These are phyloP conservation scores for Pseudomyrmex sp. DNA, from an alignment of 1,140 invertebrate species.

Conservation along the genomic window DNA sequence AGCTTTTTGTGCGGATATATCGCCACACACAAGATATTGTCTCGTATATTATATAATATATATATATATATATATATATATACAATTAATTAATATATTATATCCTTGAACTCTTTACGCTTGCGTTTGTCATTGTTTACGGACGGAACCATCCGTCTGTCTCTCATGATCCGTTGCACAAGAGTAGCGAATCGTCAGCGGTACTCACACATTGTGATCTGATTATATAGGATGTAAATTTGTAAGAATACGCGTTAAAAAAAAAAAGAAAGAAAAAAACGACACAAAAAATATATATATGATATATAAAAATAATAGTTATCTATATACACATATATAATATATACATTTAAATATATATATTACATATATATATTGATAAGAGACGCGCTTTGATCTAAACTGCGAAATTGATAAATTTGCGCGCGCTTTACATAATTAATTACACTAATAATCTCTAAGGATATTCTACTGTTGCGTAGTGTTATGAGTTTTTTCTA, in stretches of 20 bases:
- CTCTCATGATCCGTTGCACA: conserved; percentile 32
- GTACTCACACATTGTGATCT: conserved; percentile 65
- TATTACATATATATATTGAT: background rate
- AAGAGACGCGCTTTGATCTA: no score
- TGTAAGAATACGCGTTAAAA: conserved; percentile 37
- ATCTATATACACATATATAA: conserved; percentile 7
- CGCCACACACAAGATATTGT: conserved; percentile 14
- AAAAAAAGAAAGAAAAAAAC: conserved; percentile 16
- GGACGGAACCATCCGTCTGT: conserved; percentile 47
- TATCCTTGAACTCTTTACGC: conserved; percentile 34
- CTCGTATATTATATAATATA: conserved; percentile 15
- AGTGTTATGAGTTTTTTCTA: no score
- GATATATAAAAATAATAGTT: conserved; percentile 9
- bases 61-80: conserved; percentile 9
- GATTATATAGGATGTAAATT: conserved; percentile 41
- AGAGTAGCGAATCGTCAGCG: conserved; percentile 45
- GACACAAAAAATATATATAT: conserved; percentile 27
- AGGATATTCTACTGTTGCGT: no score
- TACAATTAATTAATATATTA: background rate
- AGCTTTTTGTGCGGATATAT: conserved; percentile 15
- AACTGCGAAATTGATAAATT: no score
- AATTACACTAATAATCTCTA: no score
- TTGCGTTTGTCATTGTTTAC: conserved; percentile 51
- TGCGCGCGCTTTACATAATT: no score
- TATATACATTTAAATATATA: conserved; percentile 27